These are phyloP conservation scores for Numenius arquata DNA, from an alignment of 2,113 vertebrate genomes.

Conservation along the genomic window DNA sequence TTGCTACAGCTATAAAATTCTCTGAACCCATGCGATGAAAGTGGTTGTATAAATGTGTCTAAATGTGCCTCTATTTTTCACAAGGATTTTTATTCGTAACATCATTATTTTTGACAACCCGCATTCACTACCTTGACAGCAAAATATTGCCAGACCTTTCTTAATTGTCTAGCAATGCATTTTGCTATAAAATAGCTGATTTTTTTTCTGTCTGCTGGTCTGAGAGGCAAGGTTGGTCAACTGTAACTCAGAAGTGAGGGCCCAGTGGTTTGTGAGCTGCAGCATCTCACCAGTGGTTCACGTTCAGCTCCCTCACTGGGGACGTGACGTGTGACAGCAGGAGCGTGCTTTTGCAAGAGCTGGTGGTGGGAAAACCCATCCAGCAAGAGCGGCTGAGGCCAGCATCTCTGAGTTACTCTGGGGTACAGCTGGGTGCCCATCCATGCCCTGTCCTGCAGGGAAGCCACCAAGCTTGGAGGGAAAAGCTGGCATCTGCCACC, in stretches of 20 bases:
- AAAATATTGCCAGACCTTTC: conserved; percentile 4
- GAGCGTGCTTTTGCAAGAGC: background rate
- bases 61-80: background rate
- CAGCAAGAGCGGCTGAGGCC: background rate
- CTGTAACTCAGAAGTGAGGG: background rate
- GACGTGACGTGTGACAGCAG: background rate
- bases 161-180: conserved; percentile 1
- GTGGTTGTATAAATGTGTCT: background rate
- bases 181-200: background rate
- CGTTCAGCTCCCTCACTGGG: background rate
- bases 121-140: background rate
- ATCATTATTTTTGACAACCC: conserved; percentile 8
- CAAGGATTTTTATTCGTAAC: background rate
- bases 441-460: rapidly evolving
- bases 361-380: background rate
- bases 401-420: background rate
- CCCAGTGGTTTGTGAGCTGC: background rate
- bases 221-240: background rate
- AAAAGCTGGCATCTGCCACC: background rate
- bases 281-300: background rate
- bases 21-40: background rate
- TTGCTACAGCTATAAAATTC: background rate
- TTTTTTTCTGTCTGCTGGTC: background rate
- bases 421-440: background rate
- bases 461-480: background rate